Percentiles rank a stretch among this genome's conserved stretches.
Evolutionary conservation across 2,888 invertebrate species (phyloP).

Genomic region (Dyspetes luteomarginatus): DNA sequence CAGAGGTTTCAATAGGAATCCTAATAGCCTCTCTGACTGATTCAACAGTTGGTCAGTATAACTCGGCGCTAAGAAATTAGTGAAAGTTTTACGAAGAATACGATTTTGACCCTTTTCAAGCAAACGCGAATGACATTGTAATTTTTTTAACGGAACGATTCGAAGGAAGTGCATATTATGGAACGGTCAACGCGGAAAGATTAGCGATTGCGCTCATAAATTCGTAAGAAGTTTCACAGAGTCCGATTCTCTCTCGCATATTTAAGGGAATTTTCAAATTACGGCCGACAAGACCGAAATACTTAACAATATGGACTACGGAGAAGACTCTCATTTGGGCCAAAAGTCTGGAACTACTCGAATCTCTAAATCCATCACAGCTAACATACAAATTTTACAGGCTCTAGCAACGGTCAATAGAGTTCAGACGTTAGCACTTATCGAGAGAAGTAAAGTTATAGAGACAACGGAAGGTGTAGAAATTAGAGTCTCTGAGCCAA

Average conservation of each 20-base stretch:
- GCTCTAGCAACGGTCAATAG: constrained; percentile 40
- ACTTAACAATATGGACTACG: constrained; percentile 35
- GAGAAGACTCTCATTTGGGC: constrained; percentile 33
- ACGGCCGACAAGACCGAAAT: constrained; percentile 47
- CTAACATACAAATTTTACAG: constrained; percentile 20
- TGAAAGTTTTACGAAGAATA: constrained; percentile 11
- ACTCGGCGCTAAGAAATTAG: constrained; percentile 13
- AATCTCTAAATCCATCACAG: background rate
- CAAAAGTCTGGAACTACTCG: constrained; percentile 16
- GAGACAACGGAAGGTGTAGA: background rate
- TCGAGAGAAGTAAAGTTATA: constrained; percentile 27
- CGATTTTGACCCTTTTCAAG: background rate
- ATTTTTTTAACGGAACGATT: constrained; percentile 7
- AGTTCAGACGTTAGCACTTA: constrained; percentile 27
- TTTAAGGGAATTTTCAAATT: constrained; percentile 51
- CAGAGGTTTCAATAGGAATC: constrained; percentile 50
- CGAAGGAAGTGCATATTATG: constrained; percentile 28
- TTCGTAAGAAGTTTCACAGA: background rate
- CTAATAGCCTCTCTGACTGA: constrained; percentile 27
- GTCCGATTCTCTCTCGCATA: too few species aligned
- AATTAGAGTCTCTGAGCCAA: constrained; percentile 3
- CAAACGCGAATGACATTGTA: too few species aligned
- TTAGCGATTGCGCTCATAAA: constrained; percentile 21
- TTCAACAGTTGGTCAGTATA: constrained; percentile 21
- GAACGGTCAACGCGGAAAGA: constrained; percentile 29